Evolutionary conservation across 2,113 vertebrate species (phyloP), one percentile per base, ranked within the genome.

Genomic region (Protomyctophum bolini): DNA sequence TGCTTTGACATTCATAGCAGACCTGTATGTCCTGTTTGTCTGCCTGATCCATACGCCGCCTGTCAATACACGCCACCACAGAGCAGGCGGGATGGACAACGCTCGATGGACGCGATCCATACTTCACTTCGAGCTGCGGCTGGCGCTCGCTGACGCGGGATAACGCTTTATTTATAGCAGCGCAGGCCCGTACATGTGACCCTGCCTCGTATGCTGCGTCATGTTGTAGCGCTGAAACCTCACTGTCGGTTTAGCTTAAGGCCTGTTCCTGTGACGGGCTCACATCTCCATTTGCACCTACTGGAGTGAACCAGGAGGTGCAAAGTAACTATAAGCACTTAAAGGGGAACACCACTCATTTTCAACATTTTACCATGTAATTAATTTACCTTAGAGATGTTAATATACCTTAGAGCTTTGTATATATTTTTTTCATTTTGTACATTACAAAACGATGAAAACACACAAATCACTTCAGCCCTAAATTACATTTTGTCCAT

Each of bases 1-100:
- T 50, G 60, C 67, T 74, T 86, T 84, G 80, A 88, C 82, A 83
- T 87, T 87, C 83, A 84, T 76, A 82, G 47, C 41, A 63, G 85
- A 64, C 54, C 45, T 82, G 81, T 77, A 64, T 69, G 72, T 79
- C 59, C 66, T 72, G 80, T 84, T 81, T 75, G 79, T 80, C 63
- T 75, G 41, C 82, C 67, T 70, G 80, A 84, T 80, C 79, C 77
- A 79, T 59, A 78, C 68, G 6, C 69, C 28, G 80, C 77, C 67
- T 81, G 69, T 78, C 84, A 77, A 83, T 83, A 75, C 57, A 47
- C 61, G 69, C n/a, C 15, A 8, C 72, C 21, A 4, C 66, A 10
- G 45, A 11, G 2, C 9, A 4, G 68, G 51, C 72, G 21, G 21
- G 21, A 21, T 69, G 70, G 77, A 67, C 66, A 69, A 63, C 11